Evolutionary conservation across 2,888 invertebrate genomes (phyloP).

Genomic region (Thereva nobilitata): DNA sequence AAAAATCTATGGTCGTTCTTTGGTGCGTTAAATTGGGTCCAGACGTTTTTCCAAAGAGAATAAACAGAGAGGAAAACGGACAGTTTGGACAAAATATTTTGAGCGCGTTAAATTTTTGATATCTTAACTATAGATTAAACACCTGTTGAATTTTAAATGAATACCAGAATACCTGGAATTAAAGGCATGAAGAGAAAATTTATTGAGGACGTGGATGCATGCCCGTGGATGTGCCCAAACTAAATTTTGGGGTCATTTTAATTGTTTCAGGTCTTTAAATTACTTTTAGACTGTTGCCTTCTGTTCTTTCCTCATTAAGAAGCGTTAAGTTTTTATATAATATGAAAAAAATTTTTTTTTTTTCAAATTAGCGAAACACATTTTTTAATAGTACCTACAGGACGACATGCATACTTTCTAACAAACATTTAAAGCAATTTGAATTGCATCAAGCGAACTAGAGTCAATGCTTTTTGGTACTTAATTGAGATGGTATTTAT

Average conservation of each 20-base stretch:
- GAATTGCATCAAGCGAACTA: too few species aligned
- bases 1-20: slow-evolving; percentile 19
- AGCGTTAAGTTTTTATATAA: slow-evolving; percentile 33
- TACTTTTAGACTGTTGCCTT: slow-evolving; percentile 20
- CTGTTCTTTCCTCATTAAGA: slow-evolving; percentile 19
- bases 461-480: too few species aligned
- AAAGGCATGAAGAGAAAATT: slow-evolving; percentile 20
- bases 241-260: slow-evolving; percentile 13
- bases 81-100: slow-evolving; percentile 33
- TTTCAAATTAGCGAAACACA: too few species aligned
- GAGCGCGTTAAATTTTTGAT: slow-evolving; percentile 40
- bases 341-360: slow-evolving; percentile 24
- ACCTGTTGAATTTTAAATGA: slow-evolving; percentile 44
- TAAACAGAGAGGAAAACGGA: slow-evolving; percentile 9
- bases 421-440: too few species aligned
- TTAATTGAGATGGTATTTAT: too few species aligned
- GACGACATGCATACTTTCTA: too few species aligned
- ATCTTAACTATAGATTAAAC: slow-evolving; percentile 44
- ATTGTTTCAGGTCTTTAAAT: slow-evolving; percentile 28
- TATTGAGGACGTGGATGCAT: slow-evolving; percentile 24
- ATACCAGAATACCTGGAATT: slow-evolving; percentile 42
- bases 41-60: slow-evolving; percentile 8
- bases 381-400: too few species aligned
- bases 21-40: slow-evolving; percentile 17
- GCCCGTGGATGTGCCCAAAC: slow-evolving; percentile 14